Base-by-base conservation (phyloP, 2,888 invertebrate species). In the Dermolepida albohirtum region DNA sequence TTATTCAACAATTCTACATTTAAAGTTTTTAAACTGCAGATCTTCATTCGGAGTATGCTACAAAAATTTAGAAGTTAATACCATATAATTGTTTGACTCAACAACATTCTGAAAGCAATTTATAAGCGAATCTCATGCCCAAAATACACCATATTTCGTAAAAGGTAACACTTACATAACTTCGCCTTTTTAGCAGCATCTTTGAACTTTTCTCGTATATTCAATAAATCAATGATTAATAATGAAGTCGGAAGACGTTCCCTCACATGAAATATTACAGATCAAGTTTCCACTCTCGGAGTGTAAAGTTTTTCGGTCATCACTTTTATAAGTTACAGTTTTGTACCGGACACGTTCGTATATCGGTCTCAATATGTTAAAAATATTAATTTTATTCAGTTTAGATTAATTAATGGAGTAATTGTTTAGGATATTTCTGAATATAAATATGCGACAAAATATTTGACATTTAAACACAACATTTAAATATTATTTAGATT, bases 201-300 rank as follows among this genome's bases (percentile, higher is more conserved):
- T 72, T 71, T 74, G 72, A 74, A 75, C 72, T 74, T 75, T 69
- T 68, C 73, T 70, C 73, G 75, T 74, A 76, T 75, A 73, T 52
- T 72, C 78, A 62, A 79, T 79, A 79, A 78, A 78, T 78, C 78
- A 77, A 73, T 76, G 78, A 79, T 78, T 79, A 78, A 77, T 78
- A 78, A 78, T 77, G 74, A 78, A 77, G 74, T 76, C 75, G 73
- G 76, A 74, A 67, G 72, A 71, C 70, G 75, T 75, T 72, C 70
- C 70, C 72, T 59, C 39, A 16, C 22, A 70, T 74, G 72, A 78
- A 76, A 76, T 78, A 78, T 76, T 69, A 72, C 74, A 69, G 75
- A 75, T 77, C 76, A 76, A 74, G 72, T 70, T 69, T 52, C 69
- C 71, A 73, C 71, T 72, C 72, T 74, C 75, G 74, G 74, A 76